Evolutionary conservation across 2,888 invertebrate species (phyloP).

Genomic region (Cataglyphis rosenhaueri): DNA sequence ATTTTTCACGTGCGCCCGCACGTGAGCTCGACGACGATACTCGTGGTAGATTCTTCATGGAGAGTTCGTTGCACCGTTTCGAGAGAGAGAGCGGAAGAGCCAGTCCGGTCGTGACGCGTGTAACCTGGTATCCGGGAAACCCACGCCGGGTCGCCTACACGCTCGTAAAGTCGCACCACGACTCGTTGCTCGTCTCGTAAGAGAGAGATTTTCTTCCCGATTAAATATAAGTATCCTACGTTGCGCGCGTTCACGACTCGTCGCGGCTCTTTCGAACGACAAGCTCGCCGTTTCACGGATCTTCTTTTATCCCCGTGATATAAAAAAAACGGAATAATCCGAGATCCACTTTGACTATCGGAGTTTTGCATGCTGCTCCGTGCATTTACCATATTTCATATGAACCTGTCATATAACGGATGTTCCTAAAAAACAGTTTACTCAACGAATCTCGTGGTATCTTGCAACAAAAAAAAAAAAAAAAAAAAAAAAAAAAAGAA

Average conservation of each 20-base stretch:
- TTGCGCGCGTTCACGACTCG: constrained; percentile 36
- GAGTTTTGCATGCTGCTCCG: not conserved
- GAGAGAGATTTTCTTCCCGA: constrained; percentile 33
- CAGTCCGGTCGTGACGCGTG: constrained; percentile 33
- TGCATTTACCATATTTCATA: not conserved
- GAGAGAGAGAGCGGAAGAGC: constrained; percentile 53
- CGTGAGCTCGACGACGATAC: constrained; percentile 21
- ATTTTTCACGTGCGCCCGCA: constrained; percentile 38
- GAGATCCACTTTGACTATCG: not conserved
- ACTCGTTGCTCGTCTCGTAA: constrained; percentile 19
- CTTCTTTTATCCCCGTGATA: not conserved
- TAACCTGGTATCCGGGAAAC: constrained; percentile 1
- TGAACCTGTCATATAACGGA: not conserved
- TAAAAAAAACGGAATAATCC: not conserved
- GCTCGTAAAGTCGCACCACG: constrained; percentile 19
- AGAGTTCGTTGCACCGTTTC: constrained; percentile 68
- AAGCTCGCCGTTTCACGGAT: constrained; percentile 49
- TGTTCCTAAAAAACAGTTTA: not conserved
- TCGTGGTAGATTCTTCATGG: constrained; percentile 53
- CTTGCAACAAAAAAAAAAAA: not conserved
- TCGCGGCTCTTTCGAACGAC: constrained; percentile 52
- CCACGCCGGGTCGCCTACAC: not conserved
- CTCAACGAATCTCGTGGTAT: not conserved
- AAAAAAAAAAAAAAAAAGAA: not conserved
- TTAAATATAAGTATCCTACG: constrained; percentile 18